Evolutionary conservation across 2,888 invertebrate genomes (phyloP), one percentile per base, ranked within the genome.

Genomic region (Ashinkailepas kermadecensis): DNA sequence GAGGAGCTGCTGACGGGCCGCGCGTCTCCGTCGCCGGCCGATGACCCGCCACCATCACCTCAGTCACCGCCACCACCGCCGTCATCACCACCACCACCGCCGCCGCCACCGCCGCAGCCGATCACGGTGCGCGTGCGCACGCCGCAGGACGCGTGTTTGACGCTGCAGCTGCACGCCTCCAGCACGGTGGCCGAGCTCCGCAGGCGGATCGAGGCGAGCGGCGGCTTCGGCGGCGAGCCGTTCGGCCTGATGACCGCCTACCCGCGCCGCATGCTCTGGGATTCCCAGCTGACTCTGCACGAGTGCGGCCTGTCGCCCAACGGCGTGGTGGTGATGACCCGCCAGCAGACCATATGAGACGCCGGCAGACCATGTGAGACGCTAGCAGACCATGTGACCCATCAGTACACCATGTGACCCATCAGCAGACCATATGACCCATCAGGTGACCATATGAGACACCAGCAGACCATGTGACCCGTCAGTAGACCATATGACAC

Each of bases 1-100:
- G 83, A 83, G 13, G 84, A 83, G 78, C 83, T 84, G 83, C 83
- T 84, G 18, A 83, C 54, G 11, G 74, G 74, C 21, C 56, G 74
- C 56, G 74, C n/a, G 39, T 74, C 74, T 23, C 74, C 74, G 54
- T 23, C 74, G 15, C 54, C 70, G 39, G 10, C 54, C 54, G 18
- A 12, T 15, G 70, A 13, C 39, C 21, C 74, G 6, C 21, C 6
- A 10, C 21, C 56, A 0, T 1, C 74, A 0, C 74, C 74, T 15
- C n/a, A 11, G 10, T 13, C 65, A 8, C 39, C 74, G 39, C 74
- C 39, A 13, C 74, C 74, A 18, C 54, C 74, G 2, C 10, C 18
- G 11, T 56, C 74, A 10, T 21, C 74, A 12, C 21, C 74, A 1
- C 74, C 74, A 21, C 56, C 74, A 21, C 74, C 74, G 39, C 74